These are phyloP conservation scores for Diadumene lineata DNA, from an alignment of 92 coral and sea anemone genomes.

Conservation along the genomic window DNA sequence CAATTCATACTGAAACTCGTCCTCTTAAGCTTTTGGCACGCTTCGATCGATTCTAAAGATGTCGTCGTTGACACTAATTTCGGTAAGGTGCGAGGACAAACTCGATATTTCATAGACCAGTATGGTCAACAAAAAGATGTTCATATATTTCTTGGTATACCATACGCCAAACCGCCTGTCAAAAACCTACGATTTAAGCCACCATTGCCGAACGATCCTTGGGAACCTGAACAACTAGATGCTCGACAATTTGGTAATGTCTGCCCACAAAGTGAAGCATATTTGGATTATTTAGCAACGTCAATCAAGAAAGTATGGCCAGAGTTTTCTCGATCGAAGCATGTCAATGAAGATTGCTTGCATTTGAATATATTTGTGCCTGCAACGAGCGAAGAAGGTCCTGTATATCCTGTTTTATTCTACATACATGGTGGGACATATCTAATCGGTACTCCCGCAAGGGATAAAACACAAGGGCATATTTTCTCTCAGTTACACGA, in stretches of 20 bases:
- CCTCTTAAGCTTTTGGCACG: constrained; percentile 20
- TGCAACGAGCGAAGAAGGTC: background rate
- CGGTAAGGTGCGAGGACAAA: constrained; percentile 55
- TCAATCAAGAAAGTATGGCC: constrained; percentile 66
- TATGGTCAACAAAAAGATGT: constrained; percentile 42
- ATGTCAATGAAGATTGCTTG: constrained; percentile 68
- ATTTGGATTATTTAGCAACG: constrained; percentile 23
- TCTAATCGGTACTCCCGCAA: constrained; percentile 54
- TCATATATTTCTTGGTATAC: constrained; percentile 66
- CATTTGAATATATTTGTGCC: constrained; percentile 65
- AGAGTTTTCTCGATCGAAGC: constrained; percentile 30
- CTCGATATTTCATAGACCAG: constrained; percentile 41
- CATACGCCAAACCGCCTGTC: constrained; percentile 59
- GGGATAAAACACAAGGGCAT: constrained; percentile 70
- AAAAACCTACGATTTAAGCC: constrained; percentile 55
- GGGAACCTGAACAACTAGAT: constrained; percentile 41
- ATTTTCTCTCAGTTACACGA: constrained; percentile 51
- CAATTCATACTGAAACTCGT: constrained; percentile 6
- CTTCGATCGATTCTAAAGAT: constrained; percentile 23
- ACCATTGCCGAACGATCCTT: constrained; percentile 48
- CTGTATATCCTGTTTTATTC: constrained; percentile 66
- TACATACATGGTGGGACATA: constrained; percentile 85
- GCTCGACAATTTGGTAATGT: constrained; percentile 58
- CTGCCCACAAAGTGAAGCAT: constrained; percentile 46
- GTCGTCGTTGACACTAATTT: constrained; percentile 37